phyloP scores from a whole-genome alignment of 2,888 invertebrate species.

The Entomobrya proxima region DNA sequence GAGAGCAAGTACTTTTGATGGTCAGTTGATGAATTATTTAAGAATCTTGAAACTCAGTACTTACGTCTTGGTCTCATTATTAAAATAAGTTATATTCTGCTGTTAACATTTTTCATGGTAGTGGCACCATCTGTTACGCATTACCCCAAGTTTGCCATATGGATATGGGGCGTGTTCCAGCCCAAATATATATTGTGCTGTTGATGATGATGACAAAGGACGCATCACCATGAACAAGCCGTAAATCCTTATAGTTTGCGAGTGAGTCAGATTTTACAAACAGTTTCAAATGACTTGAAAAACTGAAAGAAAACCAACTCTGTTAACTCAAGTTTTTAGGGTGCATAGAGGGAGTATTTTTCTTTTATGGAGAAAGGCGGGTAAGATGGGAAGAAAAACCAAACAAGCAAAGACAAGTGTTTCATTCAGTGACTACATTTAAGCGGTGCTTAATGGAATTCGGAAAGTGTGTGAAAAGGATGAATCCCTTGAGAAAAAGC shows the following conservation, averaged over 20 bases:
- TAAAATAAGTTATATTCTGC: neutral
- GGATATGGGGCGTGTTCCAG: neutral
- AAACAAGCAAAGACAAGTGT: constrained; percentile 56
- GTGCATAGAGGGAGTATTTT: constrained; percentile 7
- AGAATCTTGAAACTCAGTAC: neutral
- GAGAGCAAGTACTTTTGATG: neutral
- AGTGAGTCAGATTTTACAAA: constrained; percentile 44
- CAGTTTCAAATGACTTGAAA: constrained; percentile 52
- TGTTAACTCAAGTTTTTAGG: constrained; percentile 8
- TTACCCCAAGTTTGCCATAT: neutral
- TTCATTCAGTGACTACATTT: constrained; percentile 56
- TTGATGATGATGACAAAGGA: constrained; percentile 25
- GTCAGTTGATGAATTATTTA: neutral
- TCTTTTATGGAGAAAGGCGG: neutral
- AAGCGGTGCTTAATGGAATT: constrained; percentile 58
- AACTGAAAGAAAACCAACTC: constrained; percentile 36
- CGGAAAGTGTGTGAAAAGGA: constrained; percentile 56
- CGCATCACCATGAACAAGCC: constrained; percentile 50
- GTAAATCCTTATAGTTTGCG: constrained; percentile 55
- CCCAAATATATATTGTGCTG: neutral
- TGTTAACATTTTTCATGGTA: neutral
- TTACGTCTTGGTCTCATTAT: neutral
- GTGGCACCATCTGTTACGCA: neutral
- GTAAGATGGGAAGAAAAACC: constrained; percentile 20
- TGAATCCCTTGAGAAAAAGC: constrained; percentile 55